Base-by-base conservation (phyloP, 2,113 vertebrate species). In the Plestiodon gilberti region DNA sequence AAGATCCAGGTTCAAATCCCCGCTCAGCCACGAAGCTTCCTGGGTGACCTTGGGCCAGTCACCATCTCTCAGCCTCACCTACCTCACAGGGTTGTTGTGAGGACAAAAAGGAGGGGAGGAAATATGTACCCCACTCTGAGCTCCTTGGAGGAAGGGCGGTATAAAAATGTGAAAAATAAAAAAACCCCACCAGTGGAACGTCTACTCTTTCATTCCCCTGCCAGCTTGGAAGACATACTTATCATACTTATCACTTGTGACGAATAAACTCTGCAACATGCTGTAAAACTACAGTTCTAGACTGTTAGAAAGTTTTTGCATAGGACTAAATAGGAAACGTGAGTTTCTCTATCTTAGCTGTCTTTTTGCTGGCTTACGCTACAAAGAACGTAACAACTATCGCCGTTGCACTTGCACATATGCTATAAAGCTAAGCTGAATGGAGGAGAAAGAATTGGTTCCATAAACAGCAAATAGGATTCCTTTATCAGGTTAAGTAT, bases 391-490 rank as follows among this genome's bases (percentile, higher is more conserved):
- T 11, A 78, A 33, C 78, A 89, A 15, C 28, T 38, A 55, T 30
- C 14, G 77, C 57, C 33, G 30, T 10, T 0, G 30, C 8, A 33
- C 0, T 40, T 52, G 15, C 2, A 86, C 78, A 69, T 0, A 28
- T 52, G 48, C 0, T 0, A 74, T 28, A 43, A 43, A 79, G 3
- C 61, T 22, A 3, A n/a, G 28, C 38, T 74, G n/a, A 30, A 61
- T 52, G 70, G 61, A 43, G 3, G 38, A 74, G 3, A 81, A 73
- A 82, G 59, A 25, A 0, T 62, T 64, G 35, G 35, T 81, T 74
- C 30, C 83, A 23, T 75, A 88, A 77, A 43, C 64, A 57, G 18
- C 1, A 48, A n/a, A 79, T 20, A 73, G 38, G 0, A 22, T 86
- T 86, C 57, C 3, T 59, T 70, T 83, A 75, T 10, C 71, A 78